A percentile compares a stretch with the other conserved stretches of the same genome.
These are phyloP conservation scores for Anabacerthia variegaticeps DNA, from an alignment of 2,797 vertebrate genomes.

Conservation along the genomic window DNA sequence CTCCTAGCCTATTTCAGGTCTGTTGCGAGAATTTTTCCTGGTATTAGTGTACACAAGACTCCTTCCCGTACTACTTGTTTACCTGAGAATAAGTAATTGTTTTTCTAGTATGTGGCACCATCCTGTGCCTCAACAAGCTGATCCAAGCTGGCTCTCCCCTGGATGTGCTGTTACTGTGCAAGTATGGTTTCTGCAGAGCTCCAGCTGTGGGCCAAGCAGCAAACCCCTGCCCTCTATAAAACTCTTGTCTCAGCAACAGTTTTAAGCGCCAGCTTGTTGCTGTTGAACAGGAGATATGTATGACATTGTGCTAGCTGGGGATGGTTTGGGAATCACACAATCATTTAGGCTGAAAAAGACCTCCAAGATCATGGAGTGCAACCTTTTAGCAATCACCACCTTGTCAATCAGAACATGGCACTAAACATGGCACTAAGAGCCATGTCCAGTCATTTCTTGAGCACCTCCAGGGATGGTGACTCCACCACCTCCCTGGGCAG, in stretches of 20 bases:
- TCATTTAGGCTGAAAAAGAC: neutral
- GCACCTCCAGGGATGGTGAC: neutral
- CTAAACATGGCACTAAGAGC: neutral
- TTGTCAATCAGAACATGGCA: neutral
- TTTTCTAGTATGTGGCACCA: neutral
- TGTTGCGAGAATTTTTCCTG: neutral
- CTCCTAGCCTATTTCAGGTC: neutral
- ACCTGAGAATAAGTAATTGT: neutral
- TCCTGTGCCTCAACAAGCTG: neutral
- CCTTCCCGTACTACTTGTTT: neutral
- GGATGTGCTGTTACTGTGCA: neutral
- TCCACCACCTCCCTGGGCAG: rapidly evolving
- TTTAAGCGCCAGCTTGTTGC: neutral
- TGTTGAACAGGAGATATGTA: rapidly evolving
- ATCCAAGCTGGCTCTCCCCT: neutral
- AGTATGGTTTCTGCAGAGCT: neutral
- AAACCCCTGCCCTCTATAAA: neutral
- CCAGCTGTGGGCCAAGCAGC: neutral
- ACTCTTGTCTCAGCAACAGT: neutral
- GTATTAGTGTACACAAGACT: neutral
- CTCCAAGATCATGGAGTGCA: neutral
- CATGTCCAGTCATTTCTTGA: rapidly evolving
- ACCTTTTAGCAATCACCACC: neutral
- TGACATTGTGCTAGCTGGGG: neutral
- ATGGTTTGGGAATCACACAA: neutral